Conservation (phyloP, 2,888 invertebrate genomes). For the Busseola fusca region DNA sequence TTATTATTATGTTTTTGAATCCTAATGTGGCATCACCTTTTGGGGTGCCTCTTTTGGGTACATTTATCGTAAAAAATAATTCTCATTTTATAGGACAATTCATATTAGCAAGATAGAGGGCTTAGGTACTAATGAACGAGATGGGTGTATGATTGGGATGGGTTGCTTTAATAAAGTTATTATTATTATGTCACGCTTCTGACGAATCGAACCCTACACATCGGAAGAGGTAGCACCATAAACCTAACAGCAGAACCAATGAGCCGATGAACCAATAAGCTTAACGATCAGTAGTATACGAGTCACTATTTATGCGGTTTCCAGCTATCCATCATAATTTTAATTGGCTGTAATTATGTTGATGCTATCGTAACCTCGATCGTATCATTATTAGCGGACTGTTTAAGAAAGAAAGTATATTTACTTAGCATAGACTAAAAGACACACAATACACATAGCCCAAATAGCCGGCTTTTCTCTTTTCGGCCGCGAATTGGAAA, state of each 20-base stretch:
- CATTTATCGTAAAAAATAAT: not conserved
- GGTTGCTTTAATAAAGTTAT: too few relatives aligned
- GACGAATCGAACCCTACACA: slow-evolving; percentile 1
- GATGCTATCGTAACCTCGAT: slow-evolving; percentile 25
- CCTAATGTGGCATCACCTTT: too few relatives aligned
- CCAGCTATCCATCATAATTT: slow-evolving; percentile 39
- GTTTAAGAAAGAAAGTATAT: too few relatives aligned
- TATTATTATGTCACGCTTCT: too few relatives aligned
- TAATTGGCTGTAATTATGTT: slow-evolving; percentile 39
- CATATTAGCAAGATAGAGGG: not conserved
- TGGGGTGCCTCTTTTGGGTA: too few relatives aligned
- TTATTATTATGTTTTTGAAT: too few relatives aligned
- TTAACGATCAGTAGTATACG: slow-evolving; percentile 3
- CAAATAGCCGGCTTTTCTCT: not conserved
- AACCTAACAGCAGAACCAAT: not conserved
- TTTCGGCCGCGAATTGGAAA: too few relatives aligned
- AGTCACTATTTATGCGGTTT: slow-evolving; percentile 14
- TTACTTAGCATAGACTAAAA: too few relatives aligned
- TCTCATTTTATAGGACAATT: not conserved
- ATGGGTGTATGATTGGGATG: too few relatives aligned
- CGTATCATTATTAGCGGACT: not conserved
- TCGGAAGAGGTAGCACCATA: slow-evolving; percentile 16
- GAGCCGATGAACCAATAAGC: slow-evolving; percentile 4
- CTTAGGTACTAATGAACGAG: too few relatives aligned
- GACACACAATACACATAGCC: too few relatives aligned